Percentiles rank a stretch among this genome's conserved stretches.
Evolutionary conservation across 2,888 invertebrate species (phyloP).

Genomic region (Limenitis camilla): DNA sequence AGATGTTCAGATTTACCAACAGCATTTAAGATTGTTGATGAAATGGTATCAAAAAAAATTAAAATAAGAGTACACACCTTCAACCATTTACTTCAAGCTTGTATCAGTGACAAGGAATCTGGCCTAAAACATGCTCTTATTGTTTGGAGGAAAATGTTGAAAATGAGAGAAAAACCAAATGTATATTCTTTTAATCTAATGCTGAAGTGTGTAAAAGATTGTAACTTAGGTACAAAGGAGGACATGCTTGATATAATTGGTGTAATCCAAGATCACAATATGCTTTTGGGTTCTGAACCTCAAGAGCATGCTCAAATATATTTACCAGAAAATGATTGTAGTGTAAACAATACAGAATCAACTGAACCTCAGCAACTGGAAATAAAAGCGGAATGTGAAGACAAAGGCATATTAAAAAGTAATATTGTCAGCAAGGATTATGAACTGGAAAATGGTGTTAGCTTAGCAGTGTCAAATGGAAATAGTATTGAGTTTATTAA

Average conservation of each 20-base stretch:
- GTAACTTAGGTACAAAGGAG: conserved; percentile 81
- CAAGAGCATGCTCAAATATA: conserved; percentile 17
- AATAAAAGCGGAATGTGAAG: neutral
- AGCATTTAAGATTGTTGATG: conserved; percentile 88
- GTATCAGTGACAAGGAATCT: conserved; percentile 83
- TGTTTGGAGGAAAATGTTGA: conserved; percentile 90
- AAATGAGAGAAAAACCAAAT: conserved; percentile 78
- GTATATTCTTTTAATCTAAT: conserved; percentile 87
- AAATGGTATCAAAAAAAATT: conserved; percentile 81
- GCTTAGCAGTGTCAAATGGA: neutral
- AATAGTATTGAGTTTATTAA: conserved; percentile 17
- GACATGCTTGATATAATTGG: conserved; percentile 71
- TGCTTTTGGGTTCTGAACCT: conserved; percentile 22
- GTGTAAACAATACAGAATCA: neutral
- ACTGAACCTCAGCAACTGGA: neutral
- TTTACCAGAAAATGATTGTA: neutral
- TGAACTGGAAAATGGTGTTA: conserved; percentile 1
- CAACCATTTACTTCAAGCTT: conserved; percentile 88
- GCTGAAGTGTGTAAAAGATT: conserved; percentile 85
- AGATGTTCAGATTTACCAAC: conserved; percentile 84
- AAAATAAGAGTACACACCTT: conserved; percentile 79
- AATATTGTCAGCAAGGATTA: neutral
- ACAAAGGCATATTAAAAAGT: neutral
- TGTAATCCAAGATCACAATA: conserved; percentile 39
- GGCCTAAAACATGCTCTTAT: conserved; percentile 88